phyloP scores from a whole-genome alignment of 2,888 invertebrate species.

The Caenorhabditis drosophilae region DNA sequence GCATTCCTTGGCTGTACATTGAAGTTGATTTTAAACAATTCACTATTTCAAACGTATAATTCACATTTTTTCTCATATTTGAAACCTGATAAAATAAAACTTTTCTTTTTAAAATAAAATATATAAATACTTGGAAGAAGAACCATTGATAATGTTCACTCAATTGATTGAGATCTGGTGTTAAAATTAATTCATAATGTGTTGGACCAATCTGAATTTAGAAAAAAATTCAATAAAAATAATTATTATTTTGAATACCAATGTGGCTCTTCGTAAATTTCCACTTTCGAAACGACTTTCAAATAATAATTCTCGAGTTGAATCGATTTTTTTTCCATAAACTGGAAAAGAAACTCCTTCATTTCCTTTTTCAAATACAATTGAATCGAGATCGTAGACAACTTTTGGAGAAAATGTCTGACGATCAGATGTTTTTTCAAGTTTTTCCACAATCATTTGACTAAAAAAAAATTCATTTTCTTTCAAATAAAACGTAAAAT shows the following conservation, averaged over 20 bases:
- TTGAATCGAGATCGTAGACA: conserved; percentile 78
- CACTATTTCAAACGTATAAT: conserved; percentile 84
- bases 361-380: conserved; percentile 18
- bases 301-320: conserved; percentile 74
- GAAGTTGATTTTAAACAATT: conserved; percentile 86
- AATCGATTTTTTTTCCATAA: conserved; percentile 36
- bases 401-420: conserved; percentile 75
- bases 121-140: conserved; percentile 78
- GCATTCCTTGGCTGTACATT: conserved; percentile 86
- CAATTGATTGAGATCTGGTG: conserved; percentile 82
- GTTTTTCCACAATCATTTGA: conserved; percentile 76
- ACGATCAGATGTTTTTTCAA: conserved; percentile 77
- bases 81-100: conserved; percentile 72
- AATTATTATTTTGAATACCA: too few species aligned
- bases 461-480: conserved; percentile 14
- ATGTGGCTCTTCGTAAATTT: conserved; percentile 82
- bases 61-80: conserved; percentile 77
- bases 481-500: background rate
- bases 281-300: conserved; percentile 87
- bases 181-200: conserved; percentile 83
- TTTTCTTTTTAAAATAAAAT: background rate
- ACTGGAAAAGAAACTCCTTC: conserved; percentile 14
- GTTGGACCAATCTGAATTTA: too few species aligned
- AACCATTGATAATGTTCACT: conserved; percentile 84
- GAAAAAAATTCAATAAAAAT: too few species aligned